phyloP scores from a whole-genome alignment of 2,113 vertebrate species.

The Semnopithecus entellus region DNA sequence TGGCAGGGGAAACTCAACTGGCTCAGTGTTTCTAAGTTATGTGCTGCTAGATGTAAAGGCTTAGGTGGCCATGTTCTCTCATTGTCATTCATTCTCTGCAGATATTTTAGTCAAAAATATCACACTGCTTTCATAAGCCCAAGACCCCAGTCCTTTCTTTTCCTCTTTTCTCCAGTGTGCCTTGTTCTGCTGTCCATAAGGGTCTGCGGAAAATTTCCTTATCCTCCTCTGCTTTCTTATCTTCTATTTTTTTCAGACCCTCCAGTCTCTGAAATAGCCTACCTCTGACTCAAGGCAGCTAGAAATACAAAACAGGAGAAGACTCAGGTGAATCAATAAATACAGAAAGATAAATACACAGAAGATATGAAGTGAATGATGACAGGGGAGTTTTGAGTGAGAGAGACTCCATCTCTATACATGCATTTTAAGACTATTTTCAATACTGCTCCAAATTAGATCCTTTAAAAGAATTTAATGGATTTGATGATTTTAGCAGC shows the following conservation, averaged over 20 bases:
- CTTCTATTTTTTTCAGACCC: slow-evolving; percentile 8
- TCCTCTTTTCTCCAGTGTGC: neutral
- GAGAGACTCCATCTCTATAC: neutral
- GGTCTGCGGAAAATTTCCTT: neutral
- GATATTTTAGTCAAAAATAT: neutral
- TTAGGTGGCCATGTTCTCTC: neutral
- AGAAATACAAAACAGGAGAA: neutral
- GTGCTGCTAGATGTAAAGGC: neutral
- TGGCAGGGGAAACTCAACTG: neutral
- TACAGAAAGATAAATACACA: neutral
- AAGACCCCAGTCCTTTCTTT: neutral
- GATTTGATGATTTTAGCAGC: slow-evolving; percentile 50
- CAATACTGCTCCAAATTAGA: slow-evolving; percentile 9
- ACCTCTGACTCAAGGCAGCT: neutral
- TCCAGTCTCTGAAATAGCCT: neutral
- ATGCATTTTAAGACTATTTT: slow-evolving; percentile 31
- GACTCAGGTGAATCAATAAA: neutral
- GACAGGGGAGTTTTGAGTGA: neutral
- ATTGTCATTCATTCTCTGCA: neutral
- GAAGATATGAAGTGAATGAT: neutral
- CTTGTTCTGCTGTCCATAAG: neutral
- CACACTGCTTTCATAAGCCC: neutral
- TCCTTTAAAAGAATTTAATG: slow-evolving; percentile 52
- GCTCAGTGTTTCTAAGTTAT: neutral
- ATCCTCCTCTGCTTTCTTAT: neutral